These are phyloP conservation scores for Semotilus atromaculatus DNA, from an alignment of 2,797 vertebrate species.

Conservation along the genomic window DNA sequence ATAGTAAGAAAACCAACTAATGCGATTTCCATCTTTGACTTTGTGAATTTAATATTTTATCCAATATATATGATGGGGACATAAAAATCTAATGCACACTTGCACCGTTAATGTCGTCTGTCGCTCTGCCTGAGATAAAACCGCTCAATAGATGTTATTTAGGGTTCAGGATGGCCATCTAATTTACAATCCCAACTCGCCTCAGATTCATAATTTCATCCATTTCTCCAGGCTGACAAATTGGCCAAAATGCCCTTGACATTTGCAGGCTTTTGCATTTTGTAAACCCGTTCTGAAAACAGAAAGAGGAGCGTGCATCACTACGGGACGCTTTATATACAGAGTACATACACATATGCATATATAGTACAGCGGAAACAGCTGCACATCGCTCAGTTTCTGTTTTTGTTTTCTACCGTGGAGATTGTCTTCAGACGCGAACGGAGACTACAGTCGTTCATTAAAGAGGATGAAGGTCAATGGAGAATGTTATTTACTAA, in stretches of 20 bases:
- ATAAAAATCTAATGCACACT: not conserved
- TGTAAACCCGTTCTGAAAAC: slow-evolving; percentile 27
- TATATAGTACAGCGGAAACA: too few relatives aligned
- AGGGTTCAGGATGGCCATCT: slow-evolving; percentile 21
- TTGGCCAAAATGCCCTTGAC: slow-evolving; percentile 37
- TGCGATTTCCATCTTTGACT: not conserved
- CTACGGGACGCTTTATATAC: not conserved
- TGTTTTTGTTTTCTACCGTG: not conserved
- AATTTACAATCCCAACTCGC: slow-evolving; percentile 3
- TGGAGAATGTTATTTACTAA: not conserved
- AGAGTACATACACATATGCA: too few relatives aligned
- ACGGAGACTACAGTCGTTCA: not conserved
- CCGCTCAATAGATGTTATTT: slow-evolving; percentile 30
- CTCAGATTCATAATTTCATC: slow-evolving; percentile 28
- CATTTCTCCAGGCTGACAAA: slow-evolving; percentile 12
- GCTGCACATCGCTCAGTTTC: too few relatives aligned
- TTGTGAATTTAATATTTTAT: not conserved
- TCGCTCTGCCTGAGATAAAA: slow-evolving; percentile 21
- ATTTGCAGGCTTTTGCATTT: slow-evolving; percentile 42
- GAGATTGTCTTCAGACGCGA: not conserved
- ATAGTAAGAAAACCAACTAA: not conserved
- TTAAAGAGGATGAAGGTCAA: not conserved
- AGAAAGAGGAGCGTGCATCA: not conserved
- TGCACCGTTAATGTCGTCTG: not conserved
- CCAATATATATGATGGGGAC: not conserved